Base-by-base conservation (phyloP, 2,113 vertebrate genomes). In the Oceanodroma tethys region DNA sequence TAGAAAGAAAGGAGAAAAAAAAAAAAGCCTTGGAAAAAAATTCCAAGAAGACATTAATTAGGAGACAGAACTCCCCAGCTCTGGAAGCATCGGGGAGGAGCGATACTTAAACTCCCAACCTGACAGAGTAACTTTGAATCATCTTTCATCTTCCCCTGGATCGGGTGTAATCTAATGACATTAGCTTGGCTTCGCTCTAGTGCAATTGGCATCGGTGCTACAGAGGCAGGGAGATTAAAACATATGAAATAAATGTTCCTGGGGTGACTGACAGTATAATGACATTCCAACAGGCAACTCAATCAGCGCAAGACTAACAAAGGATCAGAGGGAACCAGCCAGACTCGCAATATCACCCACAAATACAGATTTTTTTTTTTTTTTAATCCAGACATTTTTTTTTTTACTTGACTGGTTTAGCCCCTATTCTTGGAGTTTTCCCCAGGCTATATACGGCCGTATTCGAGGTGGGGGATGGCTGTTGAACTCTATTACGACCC, bases 231-330 rank as follows among this genome's bases (percentile, higher is more conserved):
- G 76, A 96, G 95, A 96, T 97, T 95, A 94, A 96, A 97, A 97
- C 91, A 85, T 80, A 87, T 16, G 79, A 95, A 97, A 96, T 90
- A 91, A 94, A 86, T 8, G 76, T 84, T 95, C 80, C 92, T 30
- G 90, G 55, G 75, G 82, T 97, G 97, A 97, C 76, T 96, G 97
- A 97, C 85, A 94, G 94, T 11, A 85, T 91, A 96, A 93, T 93
- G 91, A 95, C 91, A 97, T 97, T 96, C 95, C 95, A 87, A 93
- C 80, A 90, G 91, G 95, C 94, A 92, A 95, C 94, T 94, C 90
- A 95, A 86, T 96, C 86, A 91, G 91, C 6, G 6, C 16, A 3
- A 81, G 89, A 52, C 94, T 95, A 94, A 97, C 95, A 97, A 97
- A 97, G 95, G 95, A 97, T 97, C 95, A 97, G 95, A 96, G 91